Evolutionary conservation across 2,113 vertebrate genomes (phyloP), one percentile per base, ranked within the genome.

Genomic region (Atractosteus spatula): DNA sequence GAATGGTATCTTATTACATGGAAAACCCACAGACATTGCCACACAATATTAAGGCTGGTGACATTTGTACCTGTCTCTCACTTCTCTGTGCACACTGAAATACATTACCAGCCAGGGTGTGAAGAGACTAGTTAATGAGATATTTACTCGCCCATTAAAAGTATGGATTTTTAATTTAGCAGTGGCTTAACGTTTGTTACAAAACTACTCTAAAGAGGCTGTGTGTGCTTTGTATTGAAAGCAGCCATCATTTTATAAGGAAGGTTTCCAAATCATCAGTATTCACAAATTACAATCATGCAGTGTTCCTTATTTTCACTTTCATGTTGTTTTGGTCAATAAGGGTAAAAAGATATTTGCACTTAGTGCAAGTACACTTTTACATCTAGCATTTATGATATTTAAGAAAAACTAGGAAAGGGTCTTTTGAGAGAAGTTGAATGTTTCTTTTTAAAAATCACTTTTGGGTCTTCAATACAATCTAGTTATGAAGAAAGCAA

Each of bases 81-180:
- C 57, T 74, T 79, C 78, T 47, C 82, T 84, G 75, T 80, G 81
- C 77, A 79, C 66, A 70, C 55, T 73, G 72, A 78, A 77, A 80
- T 73, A 71, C 72, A 80, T 82, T 80, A 77, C 75, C 75, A 75
- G 74, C 57, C 74, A 72, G 68, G 54, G 72, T 74, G 68, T 62
- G 68, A 78, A 79, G 79, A 66, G 80, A 81, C 86, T 90, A 82
- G 62, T 87, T 92, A 91, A 92, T 91, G 88, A 91, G 88, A 89
- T 92, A 93, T 92, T 88, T 90, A 89, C 87, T 89, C 17, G 86
- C 81, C 84, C 86, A 89, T 90, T 82, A 87, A 89, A 83, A 85
- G 83, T 85, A 89, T 89, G 84, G 89, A 89, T 91, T 89, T 92
- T 88, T 91, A 73, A 89, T 92, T 91, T 87, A 84, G 84, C 84